Percentiles rank a stretch among this genome's conserved stretches.
Evolutionary conservation across 2,888 invertebrate species (phyloP).

Genomic region (Hololepta plana): DNA sequence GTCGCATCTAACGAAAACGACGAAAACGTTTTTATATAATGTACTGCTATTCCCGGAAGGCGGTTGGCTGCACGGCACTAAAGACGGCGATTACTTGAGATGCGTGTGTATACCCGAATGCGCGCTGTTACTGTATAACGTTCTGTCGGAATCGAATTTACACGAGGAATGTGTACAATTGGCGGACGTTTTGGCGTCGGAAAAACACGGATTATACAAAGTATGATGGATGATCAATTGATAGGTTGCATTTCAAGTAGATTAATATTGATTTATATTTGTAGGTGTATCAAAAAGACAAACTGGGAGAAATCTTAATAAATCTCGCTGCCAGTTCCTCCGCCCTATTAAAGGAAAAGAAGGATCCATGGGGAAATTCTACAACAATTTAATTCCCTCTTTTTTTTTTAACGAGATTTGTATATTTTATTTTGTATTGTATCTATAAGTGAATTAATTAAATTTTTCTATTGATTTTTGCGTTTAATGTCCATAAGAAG

Average conservation of each 20-base stretch:
- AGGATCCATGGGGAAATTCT: conserved; percentile 69
- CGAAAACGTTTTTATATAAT: conserved; percentile 66
- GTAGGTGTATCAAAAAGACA: conserved; percentile 57
- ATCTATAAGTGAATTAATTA: too few relatives aligned
- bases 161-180: conserved; percentile 63
- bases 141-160: conserved; percentile 58
- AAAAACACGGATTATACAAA: conserved; percentile 62
- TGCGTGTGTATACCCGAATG: conserved; percentile 73
- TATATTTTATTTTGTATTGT: too few relatives aligned
- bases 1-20: conserved; percentile 38
- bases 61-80: conserved; percentile 71
- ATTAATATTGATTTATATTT: too few relatives aligned
- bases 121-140: conserved; percentile 56
- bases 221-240: too few relatives aligned
- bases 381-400: conserved; percentile 8
- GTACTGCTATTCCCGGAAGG: conserved; percentile 75
- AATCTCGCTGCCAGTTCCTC: conserved; percentile 67
- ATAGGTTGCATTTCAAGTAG: too few relatives aligned
- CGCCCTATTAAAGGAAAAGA: conserved; percentile 51
- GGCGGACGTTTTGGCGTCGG: conserved; percentile 62
- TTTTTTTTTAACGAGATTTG: too few relatives aligned
- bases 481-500: too few relatives aligned
- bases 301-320: conserved; percentile 54
- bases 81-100: conserved; percentile 41
- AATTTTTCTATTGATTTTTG: too few relatives aligned